Percentiles rank a stretch among this genome's conserved stretches.
These are phyloP conservation scores for Tillus elongatus DNA, from an alignment of 2,888 invertebrate species.

Conservation along the genomic window DNA sequence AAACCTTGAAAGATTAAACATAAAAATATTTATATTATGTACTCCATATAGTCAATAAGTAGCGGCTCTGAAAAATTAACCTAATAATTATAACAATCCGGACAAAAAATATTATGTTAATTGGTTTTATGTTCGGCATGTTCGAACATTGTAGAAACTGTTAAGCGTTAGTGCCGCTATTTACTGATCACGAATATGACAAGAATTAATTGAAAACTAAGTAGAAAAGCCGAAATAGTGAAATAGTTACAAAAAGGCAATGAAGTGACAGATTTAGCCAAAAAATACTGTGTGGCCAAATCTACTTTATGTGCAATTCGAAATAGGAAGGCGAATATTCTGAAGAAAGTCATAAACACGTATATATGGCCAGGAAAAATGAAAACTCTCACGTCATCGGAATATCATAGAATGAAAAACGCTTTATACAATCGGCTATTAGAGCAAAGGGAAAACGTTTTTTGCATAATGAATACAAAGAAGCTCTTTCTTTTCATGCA, in stretches of 20 bases:
- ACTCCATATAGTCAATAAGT: slow-evolving; percentile 5
- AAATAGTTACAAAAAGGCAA: not conserved
- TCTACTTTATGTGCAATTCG: slow-evolving; percentile 5
- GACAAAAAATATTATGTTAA: slow-evolving; percentile 1
- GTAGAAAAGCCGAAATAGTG: not conserved
- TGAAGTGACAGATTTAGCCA: slow-evolving; percentile 1
- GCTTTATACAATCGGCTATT: no score
- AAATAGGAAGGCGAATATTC: slow-evolving; percentile 3
- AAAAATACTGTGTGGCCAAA: slow-evolving; percentile 5
- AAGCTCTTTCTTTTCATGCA: no score
- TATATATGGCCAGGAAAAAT: slow-evolving; percentile 4
- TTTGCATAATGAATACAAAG: no score
- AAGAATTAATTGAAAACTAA: no score
- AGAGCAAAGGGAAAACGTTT: no score
- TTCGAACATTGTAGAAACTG: not conserved
- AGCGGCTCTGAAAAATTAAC: slow-evolving; percentile 5
- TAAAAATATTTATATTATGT: slow-evolving; percentile 5
- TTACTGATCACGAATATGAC: not conserved
- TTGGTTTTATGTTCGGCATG: not conserved
- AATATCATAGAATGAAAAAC: no score
- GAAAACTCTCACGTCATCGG: not conserved
- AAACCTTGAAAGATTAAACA: no score
- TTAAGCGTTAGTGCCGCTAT: not conserved
- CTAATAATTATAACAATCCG: slow-evolving; percentile 2
- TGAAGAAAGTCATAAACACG: slow-evolving; percentile 5